Evolutionary conservation across 1,140 invertebrate genomes (phyloP).

Genomic region (Reticulitermes speratus): DNA sequence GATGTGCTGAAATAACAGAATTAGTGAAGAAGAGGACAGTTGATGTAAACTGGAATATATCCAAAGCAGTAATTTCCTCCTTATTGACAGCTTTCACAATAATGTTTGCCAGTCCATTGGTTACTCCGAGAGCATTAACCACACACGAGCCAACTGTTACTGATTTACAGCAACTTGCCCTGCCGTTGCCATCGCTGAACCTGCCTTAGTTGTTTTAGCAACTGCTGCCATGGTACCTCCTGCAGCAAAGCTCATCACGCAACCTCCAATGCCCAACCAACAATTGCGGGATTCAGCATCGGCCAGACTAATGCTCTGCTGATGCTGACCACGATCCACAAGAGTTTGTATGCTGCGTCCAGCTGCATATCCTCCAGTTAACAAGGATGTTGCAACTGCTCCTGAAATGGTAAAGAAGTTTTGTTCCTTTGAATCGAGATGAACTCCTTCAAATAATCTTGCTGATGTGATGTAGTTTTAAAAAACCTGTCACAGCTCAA

Average conservation of each 20-base stretch:
- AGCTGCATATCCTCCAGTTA: neutral
- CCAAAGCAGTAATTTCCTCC: neutral
- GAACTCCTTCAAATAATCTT: neutral
- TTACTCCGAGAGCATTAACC: neutral
- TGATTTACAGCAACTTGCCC: neutral
- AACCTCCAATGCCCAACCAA: slow-evolving; percentile 12
- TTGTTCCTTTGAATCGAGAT: neutral
- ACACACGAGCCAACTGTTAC: neutral
- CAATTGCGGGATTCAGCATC: slow-evolving; percentile 14
- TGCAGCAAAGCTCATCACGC: neutral
- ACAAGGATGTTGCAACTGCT: neutral
- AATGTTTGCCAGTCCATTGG: neutral
- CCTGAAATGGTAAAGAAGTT: neutral
- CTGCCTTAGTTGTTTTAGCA: neutral
- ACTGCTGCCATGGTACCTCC: neutral
- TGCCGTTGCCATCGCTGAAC: neutral
- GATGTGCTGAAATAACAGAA: neutral
- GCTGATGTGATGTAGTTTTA: too few relatives aligned
- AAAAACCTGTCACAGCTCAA: too few relatives aligned
- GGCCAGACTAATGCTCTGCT: slow-evolving; percentile 18
- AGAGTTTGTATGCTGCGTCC: neutral
- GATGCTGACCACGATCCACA: neutral
- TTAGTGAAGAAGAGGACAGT: slow-evolving; percentile 1
- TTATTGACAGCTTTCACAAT: neutral
- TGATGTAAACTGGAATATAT: neutral